Evolutionary conservation across 2,797 vertebrate species (phyloP), one percentile per base, ranked within the genome.

Genomic region (Xerus rutilus): DNA sequence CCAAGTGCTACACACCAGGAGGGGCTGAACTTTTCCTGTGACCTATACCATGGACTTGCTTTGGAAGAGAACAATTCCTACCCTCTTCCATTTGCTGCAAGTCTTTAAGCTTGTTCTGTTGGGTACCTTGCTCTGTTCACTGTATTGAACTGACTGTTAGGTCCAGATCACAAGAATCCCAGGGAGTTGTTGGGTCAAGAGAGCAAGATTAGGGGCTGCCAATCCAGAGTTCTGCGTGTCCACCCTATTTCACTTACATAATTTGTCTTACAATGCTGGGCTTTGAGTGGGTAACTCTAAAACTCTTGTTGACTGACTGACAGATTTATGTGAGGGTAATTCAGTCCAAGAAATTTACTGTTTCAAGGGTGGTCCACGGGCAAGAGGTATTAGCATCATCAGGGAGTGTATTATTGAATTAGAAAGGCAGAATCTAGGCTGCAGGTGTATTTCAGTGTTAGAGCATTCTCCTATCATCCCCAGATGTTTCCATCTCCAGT

Each of bases 11-110:
- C 7, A 17, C 12, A 28, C 13, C 10, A n/a, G 54, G 49, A 89
- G 64, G n/a, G 30, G 65, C 21, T 89, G n/a, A 83, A 57, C 25
- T 93, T 95, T 57, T 78, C 52, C 83, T 86, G 13, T 52, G 94
- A 85, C 86, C 54, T 72, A 12, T 47, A 88, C 39, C 70, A 23
- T 49, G 59, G 18, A 32, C 35, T 45, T 89, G 62, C 13, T 95
- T 93, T 90, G 57, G n/a, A 92, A 96, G 47, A 93, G 49, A 84
- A 25, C 3, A 70, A 57, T 62, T 92, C 43, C 23, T 12, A 59
- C 5, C 10, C 5, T 0, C 65, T 67, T 87, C n/a, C 43, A 74
- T 83, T 89, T 93, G 59, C 45, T 62, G 30, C 57, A 91, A 93
- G 28, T 17, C 13, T 90, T 93, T 74, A 32, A 81, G n/a, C 39